Conservation (phyloP, 2,797 vertebrate species). For the Sebastes taczanowskii region DNA sequence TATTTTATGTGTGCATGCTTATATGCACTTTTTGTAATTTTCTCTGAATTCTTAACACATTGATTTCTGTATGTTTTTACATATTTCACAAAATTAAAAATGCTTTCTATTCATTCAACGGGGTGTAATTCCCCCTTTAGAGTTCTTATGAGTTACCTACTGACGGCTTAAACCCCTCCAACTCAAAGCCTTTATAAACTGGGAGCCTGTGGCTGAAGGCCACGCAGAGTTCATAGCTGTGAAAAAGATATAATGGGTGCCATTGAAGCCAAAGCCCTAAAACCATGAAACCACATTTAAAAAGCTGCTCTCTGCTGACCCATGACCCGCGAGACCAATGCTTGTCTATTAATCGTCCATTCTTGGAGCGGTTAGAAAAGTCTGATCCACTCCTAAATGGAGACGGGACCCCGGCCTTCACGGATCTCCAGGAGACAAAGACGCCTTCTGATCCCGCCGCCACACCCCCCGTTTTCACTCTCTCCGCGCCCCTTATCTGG, state of each 20-base stretch:
- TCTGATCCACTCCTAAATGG: constrained; percentile 85
- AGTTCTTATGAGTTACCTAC: constrained; percentile 8
- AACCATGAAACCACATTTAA: constrained; percentile 78
- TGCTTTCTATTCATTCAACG: background rate
- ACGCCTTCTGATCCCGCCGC: constrained; percentile 75
- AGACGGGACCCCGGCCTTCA: constrained; percentile 72
- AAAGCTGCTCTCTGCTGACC: constrained; percentile 76
- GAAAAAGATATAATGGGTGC: constrained; percentile 72
- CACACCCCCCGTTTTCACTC: constrained; percentile 44
- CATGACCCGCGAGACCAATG: constrained; percentile 67
- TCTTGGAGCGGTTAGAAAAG: constrained; percentile 77
- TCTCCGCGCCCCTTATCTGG: constrained; percentile 76
- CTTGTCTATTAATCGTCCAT: constrained; percentile 83
- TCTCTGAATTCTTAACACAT: background rate
- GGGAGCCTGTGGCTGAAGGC: constrained; percentile 62
- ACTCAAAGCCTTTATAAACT: constrained; percentile 59
- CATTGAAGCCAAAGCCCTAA: constrained; percentile 73
- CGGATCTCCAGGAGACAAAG: constrained; percentile 77
- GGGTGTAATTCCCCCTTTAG: background rate
- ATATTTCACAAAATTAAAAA: background rate
- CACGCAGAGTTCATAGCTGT: constrained; percentile 76
- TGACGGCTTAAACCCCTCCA: constrained; percentile 39
- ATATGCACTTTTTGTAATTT: background rate
- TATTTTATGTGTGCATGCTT: background rate
- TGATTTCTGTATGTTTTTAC: background rate